Conservation (phyloP, 2,888 invertebrate genomes). For the Sepioteuthis lessoniana region DNA sequence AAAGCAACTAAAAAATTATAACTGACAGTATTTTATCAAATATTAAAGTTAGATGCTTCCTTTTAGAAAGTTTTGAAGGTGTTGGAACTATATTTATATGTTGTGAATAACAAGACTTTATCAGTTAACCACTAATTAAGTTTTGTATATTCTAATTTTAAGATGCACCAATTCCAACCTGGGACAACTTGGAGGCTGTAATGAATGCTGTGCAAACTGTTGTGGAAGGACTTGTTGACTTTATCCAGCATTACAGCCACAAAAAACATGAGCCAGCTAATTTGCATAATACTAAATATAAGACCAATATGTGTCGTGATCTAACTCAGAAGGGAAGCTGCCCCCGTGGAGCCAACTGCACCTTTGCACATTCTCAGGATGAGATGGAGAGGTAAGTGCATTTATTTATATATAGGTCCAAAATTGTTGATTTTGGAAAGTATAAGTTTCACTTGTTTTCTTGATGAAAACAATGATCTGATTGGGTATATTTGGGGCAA, state of each 20-base stretch:
- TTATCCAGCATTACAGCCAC: conserved; percentile 84
- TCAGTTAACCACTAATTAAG: neutral
- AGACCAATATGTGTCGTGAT: conserved; percentile 92
- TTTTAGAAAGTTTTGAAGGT: too few relatives aligned
- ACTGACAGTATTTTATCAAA: too few relatives aligned
- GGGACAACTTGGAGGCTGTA: conserved; percentile 73
- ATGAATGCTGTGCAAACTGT: conserved; percentile 77
- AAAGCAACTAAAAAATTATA: too few relatives aligned
- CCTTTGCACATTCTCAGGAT: conserved; percentile 92
- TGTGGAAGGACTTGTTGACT: conserved; percentile 85
- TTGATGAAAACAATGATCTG: too few relatives aligned
- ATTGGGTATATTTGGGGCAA: too few relatives aligned
- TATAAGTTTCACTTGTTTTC: too few relatives aligned
- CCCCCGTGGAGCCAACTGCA: conserved; percentile 89
- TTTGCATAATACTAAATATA: conserved; percentile 81
- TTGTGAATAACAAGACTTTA: too few relatives aligned
- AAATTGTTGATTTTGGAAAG: too few relatives aligned
- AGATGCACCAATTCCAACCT: conserved; percentile 73
- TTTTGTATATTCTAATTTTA: conserved; percentile 1
- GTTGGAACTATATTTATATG: too few relatives aligned
- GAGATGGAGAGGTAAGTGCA: conserved; percentile 85
- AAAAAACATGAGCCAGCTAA: conserved; percentile 68
- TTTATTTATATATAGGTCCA: neutral
- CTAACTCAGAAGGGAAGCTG: conserved; percentile 86
- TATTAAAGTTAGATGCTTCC: too few relatives aligned